Conservation (phyloP, 2,888 invertebrate genomes). For the Cryptus viduatorius region DNA sequence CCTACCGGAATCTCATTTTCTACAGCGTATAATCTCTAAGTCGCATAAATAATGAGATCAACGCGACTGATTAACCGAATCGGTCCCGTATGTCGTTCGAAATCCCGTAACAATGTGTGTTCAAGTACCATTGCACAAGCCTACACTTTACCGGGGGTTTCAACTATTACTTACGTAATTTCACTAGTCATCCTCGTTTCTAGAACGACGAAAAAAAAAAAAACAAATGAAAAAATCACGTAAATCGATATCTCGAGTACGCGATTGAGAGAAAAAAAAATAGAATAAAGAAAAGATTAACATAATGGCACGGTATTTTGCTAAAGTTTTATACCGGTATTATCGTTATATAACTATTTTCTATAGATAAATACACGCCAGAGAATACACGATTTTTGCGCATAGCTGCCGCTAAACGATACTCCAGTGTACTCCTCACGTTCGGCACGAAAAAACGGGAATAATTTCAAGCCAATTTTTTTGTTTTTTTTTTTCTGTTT, state of each 20-base stretch:
- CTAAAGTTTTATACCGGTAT: conserved; percentile 63
- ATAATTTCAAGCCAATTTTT: conserved; percentile 62
- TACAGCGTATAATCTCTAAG: conserved; percentile 28
- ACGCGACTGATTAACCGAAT: conserved; percentile 20
- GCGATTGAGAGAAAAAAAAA: conserved; percentile 64
- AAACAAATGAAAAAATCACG: conserved; percentile 14
- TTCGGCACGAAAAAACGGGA: conserved; percentile 49
- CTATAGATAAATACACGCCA: conserved; percentile 61
- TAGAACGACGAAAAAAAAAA: conserved; percentile 23
- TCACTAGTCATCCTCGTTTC: conserved; percentile 47
- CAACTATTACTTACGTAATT: conserved; percentile 55
- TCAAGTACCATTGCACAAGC: conserved; percentile 74
- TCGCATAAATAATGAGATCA: conserved; percentile 54
- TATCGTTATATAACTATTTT: conserved; percentile 62
- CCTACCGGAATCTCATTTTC: conserved; percentile 34
- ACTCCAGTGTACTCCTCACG: conserved; percentile 20
- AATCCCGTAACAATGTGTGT: conserved; percentile 14
- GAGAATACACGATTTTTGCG: conserved; percentile 48
- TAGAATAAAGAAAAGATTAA: conserved; percentile 23
- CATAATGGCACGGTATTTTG: conserved; percentile 48
- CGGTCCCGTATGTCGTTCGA: conserved; percentile 15
- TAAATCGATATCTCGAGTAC: conserved; percentile 59
- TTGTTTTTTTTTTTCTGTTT: neutral
- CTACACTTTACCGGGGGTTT: conserved; percentile 70
- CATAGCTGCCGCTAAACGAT: conserved; percentile 36